These are phyloP conservation scores for Phrixothrix hirtus DNA, from an alignment of 2,888 invertebrate genomes.

Conservation along the genomic window DNA sequence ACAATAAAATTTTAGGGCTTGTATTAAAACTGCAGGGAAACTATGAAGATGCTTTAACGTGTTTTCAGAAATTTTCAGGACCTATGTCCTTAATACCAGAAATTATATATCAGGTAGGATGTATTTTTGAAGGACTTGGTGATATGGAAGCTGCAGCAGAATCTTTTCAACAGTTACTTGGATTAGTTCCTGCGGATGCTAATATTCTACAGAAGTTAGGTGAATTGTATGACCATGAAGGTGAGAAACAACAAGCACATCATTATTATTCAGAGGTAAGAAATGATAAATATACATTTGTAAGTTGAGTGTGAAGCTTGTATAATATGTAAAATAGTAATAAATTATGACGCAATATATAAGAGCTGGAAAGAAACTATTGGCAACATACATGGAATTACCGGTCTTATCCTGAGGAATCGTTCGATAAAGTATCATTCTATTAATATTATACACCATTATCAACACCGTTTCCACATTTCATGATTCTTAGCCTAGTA, in stretches of 20 bases:
- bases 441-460: no score
- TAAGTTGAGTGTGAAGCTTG: no score
- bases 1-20: conserved; percentile 62
- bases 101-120: conserved; percentile 74
- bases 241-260: conserved; percentile 89
- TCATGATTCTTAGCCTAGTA: no score
- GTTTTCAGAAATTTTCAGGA: conserved; percentile 73
- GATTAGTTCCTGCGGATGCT: conserved; percentile 86
- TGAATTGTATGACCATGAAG: conserved; percentile 84
- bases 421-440: no score
- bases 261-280: conserved; percentile 79
- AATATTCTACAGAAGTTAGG: conserved; percentile 88
- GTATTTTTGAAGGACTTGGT: conserved; percentile 71
- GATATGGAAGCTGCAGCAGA: conserved; percentile 67
- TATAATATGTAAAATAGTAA: no score
- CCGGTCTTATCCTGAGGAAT: no score
- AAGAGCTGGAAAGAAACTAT: no score
- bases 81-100: conserved; percentile 62
- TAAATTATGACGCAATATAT: no score
- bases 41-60: conserved; percentile 75
- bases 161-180: conserved; percentile 74
- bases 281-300: conserved; percentile 9
- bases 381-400: no score
- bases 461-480: no score
- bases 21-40: conserved; percentile 70